Evolutionary conservation across 64 coral and sea anemone species (phyloP).

Genomic region (Porites australiensis): DNA sequence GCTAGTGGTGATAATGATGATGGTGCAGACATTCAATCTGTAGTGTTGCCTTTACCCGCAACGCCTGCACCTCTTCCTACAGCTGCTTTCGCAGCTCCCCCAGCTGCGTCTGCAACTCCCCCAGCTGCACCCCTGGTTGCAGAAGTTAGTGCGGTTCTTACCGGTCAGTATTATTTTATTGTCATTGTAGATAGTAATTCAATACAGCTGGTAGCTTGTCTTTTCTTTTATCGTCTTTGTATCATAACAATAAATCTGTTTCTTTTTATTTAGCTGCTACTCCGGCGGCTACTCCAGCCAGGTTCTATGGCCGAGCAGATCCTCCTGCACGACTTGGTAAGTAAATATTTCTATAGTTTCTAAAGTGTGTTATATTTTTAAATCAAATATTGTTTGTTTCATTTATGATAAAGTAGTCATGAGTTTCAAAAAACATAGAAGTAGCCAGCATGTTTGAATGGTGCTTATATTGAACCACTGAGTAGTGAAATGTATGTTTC

Average conservation of each 20-base stretch:
- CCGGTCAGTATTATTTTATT: slow-evolving; percentile 14
- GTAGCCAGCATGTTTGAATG: not conserved
- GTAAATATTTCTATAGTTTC: slow-evolving; percentile 15
- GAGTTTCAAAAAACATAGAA: not conserved
- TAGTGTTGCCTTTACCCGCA: too few relatives aligned
- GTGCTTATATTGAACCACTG: not conserved
- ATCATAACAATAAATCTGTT: not conserved
- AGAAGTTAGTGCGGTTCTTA: not conserved
- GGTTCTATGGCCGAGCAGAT: not conserved
- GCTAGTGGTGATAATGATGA: too few relatives aligned
- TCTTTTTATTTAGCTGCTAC: not conserved
- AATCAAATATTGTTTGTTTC: slow-evolving; percentile 10
- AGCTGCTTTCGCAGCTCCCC: not conserved
- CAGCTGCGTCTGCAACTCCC: not conserved
- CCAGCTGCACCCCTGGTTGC: slow-evolving; percentile 11
- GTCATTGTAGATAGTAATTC: not conserved
- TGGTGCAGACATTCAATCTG: too few relatives aligned
- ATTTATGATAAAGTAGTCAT: not conserved
- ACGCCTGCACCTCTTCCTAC: too few relatives aligned
- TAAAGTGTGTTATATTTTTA: not conserved
- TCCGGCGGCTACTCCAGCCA: not conserved
- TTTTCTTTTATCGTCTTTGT: not conserved
- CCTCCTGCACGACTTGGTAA: slow-evolving; percentile 15
- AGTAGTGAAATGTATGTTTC: not conserved
- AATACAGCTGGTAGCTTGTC: not conserved